Percentiles rank a stretch among this genome's conserved stretches.
phyloP scores from a whole-genome alignment of 2,797 vertebrate species.

The Hippocampus kuda region DNA sequence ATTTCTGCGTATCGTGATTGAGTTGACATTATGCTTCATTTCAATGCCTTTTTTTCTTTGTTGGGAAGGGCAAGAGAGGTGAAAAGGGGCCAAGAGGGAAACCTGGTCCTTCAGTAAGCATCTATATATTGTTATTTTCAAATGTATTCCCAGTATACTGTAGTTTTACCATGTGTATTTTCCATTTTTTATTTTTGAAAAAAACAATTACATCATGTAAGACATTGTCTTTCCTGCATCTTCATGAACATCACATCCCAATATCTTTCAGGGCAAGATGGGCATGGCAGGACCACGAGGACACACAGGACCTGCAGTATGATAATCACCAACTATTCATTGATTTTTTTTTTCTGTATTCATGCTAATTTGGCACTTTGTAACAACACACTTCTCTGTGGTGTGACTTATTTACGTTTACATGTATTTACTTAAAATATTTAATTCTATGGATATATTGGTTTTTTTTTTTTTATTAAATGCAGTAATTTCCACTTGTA shows the following conservation, averaged over 20 bases:
- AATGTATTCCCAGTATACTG: not conserved
- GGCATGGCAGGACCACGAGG: slow-evolving; percentile 58
- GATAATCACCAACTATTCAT: slow-evolving; percentile 19
- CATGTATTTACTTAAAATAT: too few relatives aligned
- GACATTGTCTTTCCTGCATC: not conserved
- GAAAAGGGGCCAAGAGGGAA: slow-evolving; percentile 53
- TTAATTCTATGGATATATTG: too few relatives aligned
- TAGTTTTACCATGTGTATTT: not conserved
- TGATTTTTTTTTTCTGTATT: too few relatives aligned
- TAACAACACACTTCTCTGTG: too few relatives aligned
- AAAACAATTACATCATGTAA: not conserved
- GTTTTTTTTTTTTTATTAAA: too few relatives aligned
- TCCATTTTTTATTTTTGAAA: not conserved
- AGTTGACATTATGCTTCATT: not conserved
- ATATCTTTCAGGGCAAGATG: slow-evolving; percentile 51
- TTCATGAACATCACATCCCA: not conserved
- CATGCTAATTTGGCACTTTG: too few relatives aligned
- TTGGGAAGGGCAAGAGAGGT: slow-evolving; percentile 59
- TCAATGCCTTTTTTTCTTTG: not conserved
- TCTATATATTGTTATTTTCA: not conserved
- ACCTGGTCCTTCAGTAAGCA: slow-evolving; percentile 46
- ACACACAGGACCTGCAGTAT: slow-evolving; percentile 61
- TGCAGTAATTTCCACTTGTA: not conserved
- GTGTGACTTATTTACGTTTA: too few relatives aligned
- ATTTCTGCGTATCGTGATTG: not conserved